A percentile compares a stretch with the other conserved stretches of the same genome.
Conservation (phyloP, 1,140 invertebrate genomes). For the Lycorma delicatula region DNA sequence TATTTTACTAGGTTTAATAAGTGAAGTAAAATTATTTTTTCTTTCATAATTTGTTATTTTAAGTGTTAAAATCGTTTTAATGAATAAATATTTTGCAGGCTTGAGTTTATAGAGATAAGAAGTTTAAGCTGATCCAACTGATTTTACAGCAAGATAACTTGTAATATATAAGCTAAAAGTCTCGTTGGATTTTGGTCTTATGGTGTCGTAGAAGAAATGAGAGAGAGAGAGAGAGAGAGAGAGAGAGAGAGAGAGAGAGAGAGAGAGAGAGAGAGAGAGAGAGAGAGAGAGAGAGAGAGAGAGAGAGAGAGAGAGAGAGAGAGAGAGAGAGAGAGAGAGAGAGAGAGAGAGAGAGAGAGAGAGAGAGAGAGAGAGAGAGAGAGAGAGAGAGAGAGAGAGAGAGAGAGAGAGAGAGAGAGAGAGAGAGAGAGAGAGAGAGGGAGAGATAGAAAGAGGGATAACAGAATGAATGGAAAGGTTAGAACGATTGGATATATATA, state of each 20-base stretch:
- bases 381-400: constrained; percentile 2
- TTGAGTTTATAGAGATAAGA: neutral
- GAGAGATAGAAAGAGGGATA: constrained; percentile 4
- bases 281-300: constrained; percentile 17
- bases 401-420: constrained; percentile 5
- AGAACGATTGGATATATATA: no score
- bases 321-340: constrained; percentile 14
- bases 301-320: constrained; percentile 1
- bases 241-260: constrained; percentile 7
- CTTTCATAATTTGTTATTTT: no score
- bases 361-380: neutral
- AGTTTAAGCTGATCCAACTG: constrained; percentile 30
- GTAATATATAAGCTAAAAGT: constrained; percentile 33
- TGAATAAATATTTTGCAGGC: neutral
- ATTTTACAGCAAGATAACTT: constrained; percentile 34
- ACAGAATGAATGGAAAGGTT: constrained; percentile 1
- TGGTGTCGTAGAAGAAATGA: no score
- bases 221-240: neutral
- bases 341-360: constrained; percentile 23
- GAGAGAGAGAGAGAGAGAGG: constrained; percentile 8
- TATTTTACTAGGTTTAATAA: no score
- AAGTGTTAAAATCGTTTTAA: no score
- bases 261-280: constrained; percentile 17
- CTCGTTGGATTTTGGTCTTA: no score
- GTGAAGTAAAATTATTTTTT: no score